Evolutionary conservation across 1,140 invertebrate species (phyloP), one percentile per base, ranked within the genome.

Genomic region (Asbolus verrucosus): DNA sequence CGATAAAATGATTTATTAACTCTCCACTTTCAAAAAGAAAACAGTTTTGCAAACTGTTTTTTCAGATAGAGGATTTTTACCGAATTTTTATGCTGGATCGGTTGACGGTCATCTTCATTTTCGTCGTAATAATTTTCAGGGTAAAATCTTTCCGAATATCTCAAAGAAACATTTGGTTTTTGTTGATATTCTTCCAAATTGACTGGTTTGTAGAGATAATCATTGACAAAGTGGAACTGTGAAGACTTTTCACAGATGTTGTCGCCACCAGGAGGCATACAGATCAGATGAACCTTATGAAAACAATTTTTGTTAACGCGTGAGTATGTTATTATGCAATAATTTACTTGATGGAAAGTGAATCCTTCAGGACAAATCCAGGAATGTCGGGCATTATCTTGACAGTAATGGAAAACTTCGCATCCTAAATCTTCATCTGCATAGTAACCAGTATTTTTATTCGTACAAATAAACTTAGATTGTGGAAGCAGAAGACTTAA

Each of bases 401-500:
- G 93, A 79, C 95, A 96, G 81, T 96, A 97, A 80, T 97, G 95
- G 88, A 97, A 97, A 0, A 96, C 93, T 81, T 96, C 93, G 77
- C 94, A 97, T 75, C 90, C 88, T 15, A 97, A 86, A 50, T 91
- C 91, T 74, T 95, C 92, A 78, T 96, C 94, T 14, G 94, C 94
- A 78, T 96, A 96, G 83, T 96, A 97, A 11, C 94, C 94, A 13
- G 93, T 93, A 75, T 93, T 91, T 74, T 90, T 92, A 71, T 86
- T 87, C 24, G 85, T 84, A 79, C 94, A 96, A 76, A 88, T 85
- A 81, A 96, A 96, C 79, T 92, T 93, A 59, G 92, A 94, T 76
- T 94, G 89, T 41, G 90, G 90, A 46, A 96, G 83, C 15, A 96
- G 84, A 33, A 90, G 82, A 8, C 89, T 89, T 5, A 96, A 84